phyloP scores from a whole-genome alignment of 1,140 invertebrate genomes.

The Telenomus remus region DNA sequence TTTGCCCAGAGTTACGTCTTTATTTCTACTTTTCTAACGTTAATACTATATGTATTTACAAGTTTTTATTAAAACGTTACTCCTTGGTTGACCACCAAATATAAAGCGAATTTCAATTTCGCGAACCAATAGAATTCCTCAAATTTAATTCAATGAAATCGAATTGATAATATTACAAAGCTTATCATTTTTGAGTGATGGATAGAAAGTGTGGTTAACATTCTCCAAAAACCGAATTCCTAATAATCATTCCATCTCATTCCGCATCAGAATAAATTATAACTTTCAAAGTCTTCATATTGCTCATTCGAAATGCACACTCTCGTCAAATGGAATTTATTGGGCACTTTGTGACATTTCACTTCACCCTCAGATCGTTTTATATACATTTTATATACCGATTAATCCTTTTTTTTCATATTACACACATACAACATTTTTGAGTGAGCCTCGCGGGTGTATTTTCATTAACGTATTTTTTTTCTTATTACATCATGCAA shows the following conservation, averaged over 20 bases:
- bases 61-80: slow-evolving; percentile 34
- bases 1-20: slow-evolving; percentile 43
- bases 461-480: slow-evolving; percentile 37
- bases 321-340: slow-evolving; percentile 63
- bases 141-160: too few relatives aligned
- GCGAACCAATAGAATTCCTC: too few relatives aligned
- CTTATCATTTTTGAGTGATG: too few relatives aligned
- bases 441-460: slow-evolving; percentile 62
- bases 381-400: slow-evolving; percentile 64
- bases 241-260: neutral
- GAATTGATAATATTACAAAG: too few relatives aligned
- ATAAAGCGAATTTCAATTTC: slow-evolving; percentile 18
- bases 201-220: neutral
- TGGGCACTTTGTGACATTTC: slow-evolving; percentile 75
- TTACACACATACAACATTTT: slow-evolving; percentile 67
- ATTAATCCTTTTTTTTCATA: slow-evolving; percentile 63
- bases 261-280: slow-evolving; percentile 13
- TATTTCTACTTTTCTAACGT: slow-evolving; percentile 7
- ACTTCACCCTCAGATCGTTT: slow-evolving; percentile 74
- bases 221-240: neutral
- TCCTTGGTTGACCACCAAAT: slow-evolving; percentile 24
- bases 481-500: slow-evolving; percentile 36
- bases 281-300: slow-evolving; percentile 21
- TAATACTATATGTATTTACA: slow-evolving; percentile 49
- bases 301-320: slow-evolving; percentile 61